phyloP scores from a whole-genome alignment of 1,140 invertebrate genomes.

The Hylaeus volcanicus region DNA sequence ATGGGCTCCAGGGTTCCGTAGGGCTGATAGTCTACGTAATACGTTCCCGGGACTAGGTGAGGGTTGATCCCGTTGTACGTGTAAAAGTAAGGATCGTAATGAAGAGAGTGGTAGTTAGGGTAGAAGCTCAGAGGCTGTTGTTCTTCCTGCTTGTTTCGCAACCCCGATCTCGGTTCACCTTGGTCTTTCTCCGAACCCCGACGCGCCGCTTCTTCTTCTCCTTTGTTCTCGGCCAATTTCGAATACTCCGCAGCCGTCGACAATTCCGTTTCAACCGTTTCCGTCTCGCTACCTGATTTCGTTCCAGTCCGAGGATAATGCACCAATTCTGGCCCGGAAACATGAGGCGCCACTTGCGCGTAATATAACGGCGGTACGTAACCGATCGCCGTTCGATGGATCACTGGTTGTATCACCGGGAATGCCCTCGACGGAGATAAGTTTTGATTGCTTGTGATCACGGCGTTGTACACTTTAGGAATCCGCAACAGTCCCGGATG shows the following conservation, averaged over 20 bases:
- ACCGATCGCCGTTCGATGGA: constrained; percentile 82
- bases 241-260: not conserved
- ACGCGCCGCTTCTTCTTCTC: not conserved
- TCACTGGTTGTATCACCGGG: constrained; percentile 86
- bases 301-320: constrained; percentile 16
- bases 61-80: constrained; percentile 72
- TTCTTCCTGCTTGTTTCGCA: constrained; percentile 48
- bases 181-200: not conserved
- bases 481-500: constrained; percentile 78
- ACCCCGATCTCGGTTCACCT: not conserved
- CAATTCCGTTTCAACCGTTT: constrained; percentile 1
- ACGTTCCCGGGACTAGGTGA: constrained; percentile 65
- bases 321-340: constrained; percentile 58
- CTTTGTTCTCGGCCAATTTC: constrained; percentile 6
- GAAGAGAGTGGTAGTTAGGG: constrained; percentile 74
- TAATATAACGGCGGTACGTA: constrained; percentile 80
- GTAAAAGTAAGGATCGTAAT: constrained; percentile 76
- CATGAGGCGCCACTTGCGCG: constrained; percentile 66
- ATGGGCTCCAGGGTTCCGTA: constrained; percentile 64
- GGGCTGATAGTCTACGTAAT: constrained; percentile 68
- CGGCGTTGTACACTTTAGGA: constrained; percentile 88
- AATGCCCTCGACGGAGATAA: constrained; percentile 86
- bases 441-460: constrained; percentile 88
- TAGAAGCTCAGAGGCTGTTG: constrained; percentile 72
- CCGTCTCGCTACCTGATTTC: not conserved